Base-by-base conservation (phyloP, 1,140 invertebrate genomes). In the Drosophila ficusphila region DNA sequence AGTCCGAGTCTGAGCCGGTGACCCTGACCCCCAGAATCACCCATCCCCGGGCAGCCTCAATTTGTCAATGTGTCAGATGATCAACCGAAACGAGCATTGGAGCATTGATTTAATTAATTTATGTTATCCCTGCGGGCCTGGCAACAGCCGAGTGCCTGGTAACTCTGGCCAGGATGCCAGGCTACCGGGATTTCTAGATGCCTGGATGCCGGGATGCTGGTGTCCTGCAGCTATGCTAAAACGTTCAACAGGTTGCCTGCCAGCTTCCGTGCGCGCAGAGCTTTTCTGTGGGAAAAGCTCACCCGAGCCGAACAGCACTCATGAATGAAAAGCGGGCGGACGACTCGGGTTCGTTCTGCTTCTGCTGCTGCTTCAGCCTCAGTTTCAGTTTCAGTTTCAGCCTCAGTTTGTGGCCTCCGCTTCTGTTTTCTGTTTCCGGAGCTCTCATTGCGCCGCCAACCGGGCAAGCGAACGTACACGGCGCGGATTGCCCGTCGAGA, bases 51-150 rank as follows among this genome's bases (percentile, higher is more conserved):
- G 4, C 4, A 36, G 36, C 21, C 14, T 60, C 56, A 65, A 88
- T 86, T 86, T 86, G 81, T 86, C 81, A 86, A 86, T 88, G 68
- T 86, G 81, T 88, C 79, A 76, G 36, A 52, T 69, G 51, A 68
- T 52, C 58, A 52, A 36, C 34, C 53, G 16, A 33, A 60, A 39
- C 36, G 34, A 68, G 44, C 47, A 69, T 74, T 74, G 65, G 77
- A 74, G 75, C 76, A 86, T 76, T 75, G 85, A 86, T 88, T 85
- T 88, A 88, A 86, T 86, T 86, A 86, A 86, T 86, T 86, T 86
- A 86, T 86, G 76, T 67, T 81, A 34, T 54, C 58, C 70, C 57
- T 25, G 31, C 67, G 52, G 48, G 73, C 78, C 53, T 82, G 41
- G 78, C 78, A 82, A 81, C 78, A 73, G 78, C 18, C 52, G 21